phyloP scores from a whole-genome alignment of 64 coral and sea anemone species.

The Actinia equina region DNA sequence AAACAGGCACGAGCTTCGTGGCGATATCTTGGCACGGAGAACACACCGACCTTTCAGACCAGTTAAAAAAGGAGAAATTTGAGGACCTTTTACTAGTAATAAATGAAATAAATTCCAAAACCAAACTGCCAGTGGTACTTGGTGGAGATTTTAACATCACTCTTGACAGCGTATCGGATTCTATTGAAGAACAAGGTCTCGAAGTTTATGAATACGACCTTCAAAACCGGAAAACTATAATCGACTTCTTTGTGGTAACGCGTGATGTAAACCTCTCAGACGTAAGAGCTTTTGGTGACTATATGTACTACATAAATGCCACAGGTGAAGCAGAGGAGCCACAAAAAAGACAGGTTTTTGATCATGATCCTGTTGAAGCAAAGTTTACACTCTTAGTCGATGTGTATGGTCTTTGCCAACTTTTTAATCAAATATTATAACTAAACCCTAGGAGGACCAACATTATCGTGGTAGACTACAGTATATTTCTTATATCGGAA shows the following conservation, averaged over 20 bases:
- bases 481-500: no score
- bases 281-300: neutral
- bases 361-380: neutral
- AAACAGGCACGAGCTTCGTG: no score
- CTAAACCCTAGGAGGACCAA: no score
- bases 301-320: neutral
- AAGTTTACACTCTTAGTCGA: no score
- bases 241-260: constrained; percentile 3
- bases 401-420: no score
- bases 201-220: neutral
- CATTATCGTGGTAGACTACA: no score
- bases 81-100: no score
- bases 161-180: neutral
- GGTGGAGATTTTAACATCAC: constrained; percentile 6
- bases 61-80: no score
- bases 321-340: neutral
- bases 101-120: neutral
- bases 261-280: neutral
- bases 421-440: no score
- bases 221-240: neutral
- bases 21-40: no score
- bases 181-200: neutral
- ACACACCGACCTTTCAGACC: no score
- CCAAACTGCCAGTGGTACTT: neutral
- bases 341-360: neutral